Evolutionary conservation across 2,113 vertebrate species (phyloP).

Genomic region (Propithecus coquereli): DNA sequence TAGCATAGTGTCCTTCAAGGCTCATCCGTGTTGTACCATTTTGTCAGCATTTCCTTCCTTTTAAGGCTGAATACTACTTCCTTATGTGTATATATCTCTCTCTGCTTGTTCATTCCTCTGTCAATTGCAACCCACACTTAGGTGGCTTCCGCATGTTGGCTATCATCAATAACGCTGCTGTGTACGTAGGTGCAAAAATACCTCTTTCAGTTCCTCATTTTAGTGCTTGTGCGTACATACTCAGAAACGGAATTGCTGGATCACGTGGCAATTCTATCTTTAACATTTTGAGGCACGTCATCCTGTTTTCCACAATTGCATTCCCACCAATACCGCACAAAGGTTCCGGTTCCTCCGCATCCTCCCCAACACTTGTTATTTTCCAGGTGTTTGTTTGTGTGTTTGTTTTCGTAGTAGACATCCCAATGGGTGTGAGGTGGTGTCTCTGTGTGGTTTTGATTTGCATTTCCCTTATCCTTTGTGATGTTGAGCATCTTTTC

Average conservation of each 20-base stretch:
- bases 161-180: fast-evolving
- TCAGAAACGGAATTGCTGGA: background rate
- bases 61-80: background rate
- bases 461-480: background rate
- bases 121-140: background rate
- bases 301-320: background rate
- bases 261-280: background rate
- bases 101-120: fast-evolving
- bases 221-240: background rate
- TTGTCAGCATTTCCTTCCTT: background rate
- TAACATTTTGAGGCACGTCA: background rate
- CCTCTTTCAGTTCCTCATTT: background rate
- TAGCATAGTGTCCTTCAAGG: background rate
- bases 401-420: background rate
- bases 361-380: background rate
- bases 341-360: background rate
- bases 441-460: background rate
- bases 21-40: background rate
- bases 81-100: background rate
- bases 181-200: fast-evolving
- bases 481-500: background rate
- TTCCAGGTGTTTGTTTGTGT: background rate
- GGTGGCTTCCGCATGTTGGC: background rate
- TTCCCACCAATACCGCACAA: background rate
- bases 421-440: background rate